phyloP scores from a whole-genome alignment of 2,797 vertebrate genomes.

The Pseudocheirus occidentalis region DNA sequence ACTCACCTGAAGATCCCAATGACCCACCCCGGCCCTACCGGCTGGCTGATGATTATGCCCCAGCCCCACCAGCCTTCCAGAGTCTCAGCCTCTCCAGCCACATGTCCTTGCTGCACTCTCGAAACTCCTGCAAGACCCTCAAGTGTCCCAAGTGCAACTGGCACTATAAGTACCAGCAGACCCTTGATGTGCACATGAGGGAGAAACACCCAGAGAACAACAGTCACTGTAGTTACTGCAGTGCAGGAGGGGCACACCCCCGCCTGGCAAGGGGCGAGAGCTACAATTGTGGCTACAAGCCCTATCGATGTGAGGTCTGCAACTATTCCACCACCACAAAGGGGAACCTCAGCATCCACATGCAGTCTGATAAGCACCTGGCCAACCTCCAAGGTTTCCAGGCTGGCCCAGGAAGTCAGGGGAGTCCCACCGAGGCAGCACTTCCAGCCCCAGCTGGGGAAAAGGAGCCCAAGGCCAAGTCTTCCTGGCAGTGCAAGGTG shows the following conservation, averaged over 20 bases:
- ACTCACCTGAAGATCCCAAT: slow-evolving; percentile 67
- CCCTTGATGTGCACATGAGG: slow-evolving; percentile 83
- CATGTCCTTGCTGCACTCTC: slow-evolving; percentile 83
- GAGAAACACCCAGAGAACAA: slow-evolving; percentile 83
- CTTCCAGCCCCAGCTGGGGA: slow-evolving; percentile 63
- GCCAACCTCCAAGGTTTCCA: slow-evolving; percentile 83
- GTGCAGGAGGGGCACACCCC: slow-evolving; percentile 78
- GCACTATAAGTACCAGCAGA: slow-evolving; percentile 87
- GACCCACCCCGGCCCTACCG: slow-evolving; percentile 70
- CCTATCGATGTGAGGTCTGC: slow-evolving; percentile 84
- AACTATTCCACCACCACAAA: slow-evolving; percentile 86
- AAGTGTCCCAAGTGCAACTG: slow-evolving; percentile 87
- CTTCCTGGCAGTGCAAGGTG: slow-evolving; percentile 84
- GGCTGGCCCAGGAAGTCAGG: slow-evolving; percentile 59
- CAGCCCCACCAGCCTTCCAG: slow-evolving; percentile 76
- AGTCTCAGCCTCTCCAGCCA: slow-evolving; percentile 82
- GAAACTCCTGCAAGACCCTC: slow-evolving; percentile 84
- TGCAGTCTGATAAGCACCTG: slow-evolving; percentile 85
- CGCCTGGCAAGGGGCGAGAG: slow-evolving; percentile 82
- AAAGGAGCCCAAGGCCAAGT: slow-evolving; percentile 81
- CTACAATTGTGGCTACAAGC: slow-evolving; percentile 85
- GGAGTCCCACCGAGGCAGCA: slow-evolving; percentile 66
- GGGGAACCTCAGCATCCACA: slow-evolving; percentile 86
- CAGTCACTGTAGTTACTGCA: slow-evolving; percentile 83
- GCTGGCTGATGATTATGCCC: slow-evolving; percentile 70